These are phyloP conservation scores for Sceloporus tristichus DNA, from an alignment of 2,113 vertebrate species.

Conservation along the genomic window DNA sequence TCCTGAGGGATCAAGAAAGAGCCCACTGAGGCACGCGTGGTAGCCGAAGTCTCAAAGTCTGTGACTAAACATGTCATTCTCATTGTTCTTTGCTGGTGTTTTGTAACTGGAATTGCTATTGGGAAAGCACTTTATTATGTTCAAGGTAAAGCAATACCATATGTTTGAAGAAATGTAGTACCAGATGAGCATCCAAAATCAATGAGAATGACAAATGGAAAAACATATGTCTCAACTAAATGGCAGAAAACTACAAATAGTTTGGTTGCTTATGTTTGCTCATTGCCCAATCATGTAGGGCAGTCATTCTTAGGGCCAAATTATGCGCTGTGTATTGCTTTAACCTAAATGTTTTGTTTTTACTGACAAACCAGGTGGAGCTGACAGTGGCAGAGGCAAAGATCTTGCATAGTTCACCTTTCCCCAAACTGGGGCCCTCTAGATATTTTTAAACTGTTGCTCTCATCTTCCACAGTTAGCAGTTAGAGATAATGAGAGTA, in stretches of 20 bases:
- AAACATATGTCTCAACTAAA: neutral
- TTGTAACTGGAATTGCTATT: conserved; percentile 21
- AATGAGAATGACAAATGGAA: conserved; percentile 14
- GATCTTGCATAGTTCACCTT: too few species aligned
- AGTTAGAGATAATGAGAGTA: too few species aligned
- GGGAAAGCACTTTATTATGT: conserved; percentile 27
- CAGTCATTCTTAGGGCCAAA: neutral
- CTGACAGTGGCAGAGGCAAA: neutral
- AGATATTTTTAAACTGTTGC: neutral
- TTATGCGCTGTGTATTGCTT: neutral
- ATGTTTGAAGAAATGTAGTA: conserved; percentile 13
- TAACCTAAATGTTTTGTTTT: neutral
- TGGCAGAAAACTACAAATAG: neutral
- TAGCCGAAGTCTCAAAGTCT: neutral
- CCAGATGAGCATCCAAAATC: neutral
- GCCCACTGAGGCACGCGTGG: neutral
- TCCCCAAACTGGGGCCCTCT: neutral
- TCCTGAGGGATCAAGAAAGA: neutral
- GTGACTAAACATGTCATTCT: neutral
- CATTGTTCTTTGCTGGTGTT: conserved; percentile 17
- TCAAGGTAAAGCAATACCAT: conserved; percentile 14
- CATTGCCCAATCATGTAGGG: neutral
- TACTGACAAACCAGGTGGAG: neutral
- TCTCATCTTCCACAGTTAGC: too few species aligned
- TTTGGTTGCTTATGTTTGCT: neutral